Conservation (phyloP, 2,797 vertebrate genomes). For the Poecilia picta region DNA sequence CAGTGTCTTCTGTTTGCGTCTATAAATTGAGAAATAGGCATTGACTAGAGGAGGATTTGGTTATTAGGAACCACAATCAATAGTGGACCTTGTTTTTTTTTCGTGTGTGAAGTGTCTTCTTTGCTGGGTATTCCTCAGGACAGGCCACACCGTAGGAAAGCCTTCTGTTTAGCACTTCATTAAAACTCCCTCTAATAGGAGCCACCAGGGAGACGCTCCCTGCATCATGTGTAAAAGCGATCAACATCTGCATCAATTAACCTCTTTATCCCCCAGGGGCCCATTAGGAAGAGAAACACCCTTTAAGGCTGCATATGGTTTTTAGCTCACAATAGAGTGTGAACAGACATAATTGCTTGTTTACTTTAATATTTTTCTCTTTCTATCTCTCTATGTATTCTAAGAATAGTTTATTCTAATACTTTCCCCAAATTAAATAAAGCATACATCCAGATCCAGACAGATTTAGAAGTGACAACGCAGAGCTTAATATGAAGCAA, state of each 20-base stretch:
- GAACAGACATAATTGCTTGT: constrained; percentile 83
- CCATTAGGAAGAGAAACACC: constrained; percentile 89
- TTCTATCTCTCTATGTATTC: constrained; percentile 70
- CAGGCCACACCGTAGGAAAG: constrained; percentile 80
- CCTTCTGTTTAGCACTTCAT: constrained; percentile 92
- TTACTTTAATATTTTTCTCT: constrained; percentile 64
- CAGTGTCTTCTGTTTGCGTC: constrained; percentile 63
- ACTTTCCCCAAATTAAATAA: constrained; percentile 33
- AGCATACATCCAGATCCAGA: constrained; percentile 5
- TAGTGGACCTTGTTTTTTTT: constrained; percentile 78
- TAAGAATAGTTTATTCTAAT: constrained; percentile 32
- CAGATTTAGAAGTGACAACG: constrained; percentile 1
- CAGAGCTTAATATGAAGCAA: background rate
- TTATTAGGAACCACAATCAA: constrained; percentile 82
- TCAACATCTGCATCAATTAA: constrained; percentile 97
- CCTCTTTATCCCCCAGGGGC: constrained; percentile 84
- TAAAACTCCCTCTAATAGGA: constrained; percentile 92
- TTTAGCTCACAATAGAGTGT: constrained; percentile 80
- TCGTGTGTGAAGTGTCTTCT: constrained; percentile 72
- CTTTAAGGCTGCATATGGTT: constrained; percentile 88
- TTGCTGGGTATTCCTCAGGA: constrained; percentile 76
- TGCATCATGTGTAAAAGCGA: constrained; percentile 85
- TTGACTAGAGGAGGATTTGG: constrained; percentile 74
- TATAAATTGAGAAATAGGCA: constrained; percentile 78
- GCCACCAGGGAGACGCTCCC: constrained; percentile 86